These are phyloP conservation scores for Dendrocincla fuliginosa DNA, from an alignment of 2,797 vertebrate genomes.

Conservation along the genomic window DNA sequence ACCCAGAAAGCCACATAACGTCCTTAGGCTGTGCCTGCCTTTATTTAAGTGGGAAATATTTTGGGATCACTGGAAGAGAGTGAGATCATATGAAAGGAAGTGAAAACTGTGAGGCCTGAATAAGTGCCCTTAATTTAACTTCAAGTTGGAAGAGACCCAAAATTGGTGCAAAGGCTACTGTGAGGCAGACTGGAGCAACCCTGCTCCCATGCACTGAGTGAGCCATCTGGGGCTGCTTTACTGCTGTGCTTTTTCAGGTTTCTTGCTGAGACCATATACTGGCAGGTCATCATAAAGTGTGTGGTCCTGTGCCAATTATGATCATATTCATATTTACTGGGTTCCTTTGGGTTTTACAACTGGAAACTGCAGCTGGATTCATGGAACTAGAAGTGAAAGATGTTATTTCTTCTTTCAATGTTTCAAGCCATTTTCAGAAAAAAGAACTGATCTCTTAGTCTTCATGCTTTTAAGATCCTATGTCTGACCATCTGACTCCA, in stretches of 20 bases:
- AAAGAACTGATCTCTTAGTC: not conserved
- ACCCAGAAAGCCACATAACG: not conserved
- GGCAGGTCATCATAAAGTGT: not conserved
- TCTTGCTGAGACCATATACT: not conserved
- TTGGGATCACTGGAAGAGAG: not conserved
- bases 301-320: not conserved
- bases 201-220: not conserved
- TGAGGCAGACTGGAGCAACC: not conserved
- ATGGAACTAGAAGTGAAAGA: not conserved
- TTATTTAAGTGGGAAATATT: not conserved
- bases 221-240: not conserved
- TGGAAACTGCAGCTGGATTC: not conserved
- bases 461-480: not conserved
- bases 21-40: not conserved
- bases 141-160: not conserved
- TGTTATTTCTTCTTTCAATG: not conserved
- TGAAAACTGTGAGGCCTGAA: not conserved
- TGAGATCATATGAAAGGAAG: not conserved
- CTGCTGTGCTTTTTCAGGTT: not conserved
- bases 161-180: not conserved
- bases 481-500: conserved; percentile 14
- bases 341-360: fast-evolving
- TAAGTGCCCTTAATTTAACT: not conserved
- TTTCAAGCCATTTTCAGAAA: not conserved
- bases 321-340: not conserved